phyloP scores from a whole-genome alignment of 2,113 vertebrate species.

The Xiphophorus couchianus region DNA sequence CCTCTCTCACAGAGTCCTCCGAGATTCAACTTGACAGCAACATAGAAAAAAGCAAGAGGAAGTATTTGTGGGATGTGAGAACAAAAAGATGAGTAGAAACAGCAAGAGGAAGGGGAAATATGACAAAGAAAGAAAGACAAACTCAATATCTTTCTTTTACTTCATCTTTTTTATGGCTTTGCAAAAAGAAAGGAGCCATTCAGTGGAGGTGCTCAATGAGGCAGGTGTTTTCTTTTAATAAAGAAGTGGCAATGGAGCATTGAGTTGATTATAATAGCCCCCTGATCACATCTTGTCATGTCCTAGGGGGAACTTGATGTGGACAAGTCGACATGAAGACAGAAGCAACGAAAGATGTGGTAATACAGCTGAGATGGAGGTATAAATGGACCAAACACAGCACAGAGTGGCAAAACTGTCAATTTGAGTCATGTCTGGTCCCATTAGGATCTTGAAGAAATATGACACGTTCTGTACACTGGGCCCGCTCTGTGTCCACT shows the following conservation, averaged over 20 bases:
- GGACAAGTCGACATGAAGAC: conserved; percentile 52
- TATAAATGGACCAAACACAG: conserved; percentile 17
- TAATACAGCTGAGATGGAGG: conserved; percentile 37
- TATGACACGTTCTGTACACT: conserved; percentile 17
- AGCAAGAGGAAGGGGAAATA: conserved; percentile 33
- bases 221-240: conserved; percentile 56
- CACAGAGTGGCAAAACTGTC: conserved; percentile 51
- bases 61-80: conserved; percentile 42
- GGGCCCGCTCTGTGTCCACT: conserved; percentile 12
- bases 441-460: conserved; percentile 27
- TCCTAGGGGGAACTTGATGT: conserved; percentile 20
- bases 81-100: conserved; percentile 22
- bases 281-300: conserved; percentile 40
- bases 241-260: conserved; percentile 40
- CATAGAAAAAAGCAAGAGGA: conserved; percentile 26
- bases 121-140: conserved; percentile 18
- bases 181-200: conserved; percentile 4
- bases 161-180: conserved; percentile 27
- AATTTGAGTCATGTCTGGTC: conserved; percentile 38
- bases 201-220: conserved; percentile 22
- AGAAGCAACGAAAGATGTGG: conserved; percentile 29
- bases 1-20: conserved; percentile 67
- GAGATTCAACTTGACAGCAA: conserved; percentile 64
- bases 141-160: conserved; percentile 18
- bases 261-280: conserved; percentile 45